These are phyloP conservation scores for Rhinolophus ferrumequinum DNA, from an alignment of 2,113 vertebrate genomes.

Conservation along the genomic window DNA sequence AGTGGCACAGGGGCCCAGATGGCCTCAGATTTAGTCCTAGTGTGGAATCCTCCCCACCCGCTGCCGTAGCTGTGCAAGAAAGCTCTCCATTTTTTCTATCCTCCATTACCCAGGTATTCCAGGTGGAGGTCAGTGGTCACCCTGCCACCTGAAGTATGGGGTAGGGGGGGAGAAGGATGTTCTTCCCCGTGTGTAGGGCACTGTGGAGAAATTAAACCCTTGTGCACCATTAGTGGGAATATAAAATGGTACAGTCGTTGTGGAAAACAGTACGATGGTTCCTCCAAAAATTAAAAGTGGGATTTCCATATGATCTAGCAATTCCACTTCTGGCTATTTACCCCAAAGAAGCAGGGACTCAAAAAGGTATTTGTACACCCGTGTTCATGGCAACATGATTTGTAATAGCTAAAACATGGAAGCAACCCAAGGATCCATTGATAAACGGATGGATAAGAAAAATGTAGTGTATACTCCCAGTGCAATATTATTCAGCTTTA, in stretches of 20 bases:
- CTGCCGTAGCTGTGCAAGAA: background rate
- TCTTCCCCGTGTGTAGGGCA: background rate
- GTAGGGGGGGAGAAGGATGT: too few relatives aligned
- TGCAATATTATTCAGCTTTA: background rate
- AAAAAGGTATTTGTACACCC: background rate
- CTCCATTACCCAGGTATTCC: background rate
- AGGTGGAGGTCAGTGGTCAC: background rate
- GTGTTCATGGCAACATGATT: background rate
- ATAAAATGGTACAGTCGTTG: background rate
- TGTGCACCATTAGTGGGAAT: background rate
- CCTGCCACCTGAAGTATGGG: rapidly evolving
- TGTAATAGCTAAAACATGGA: background rate
- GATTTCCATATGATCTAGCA: background rate
- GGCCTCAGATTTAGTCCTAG: background rate
- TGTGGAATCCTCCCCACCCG: background rate
- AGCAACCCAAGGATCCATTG: background rate
- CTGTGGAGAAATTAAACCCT: background rate
- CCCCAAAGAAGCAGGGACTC: background rate
- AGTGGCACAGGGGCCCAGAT: background rate
- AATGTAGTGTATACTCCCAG: too few relatives aligned
- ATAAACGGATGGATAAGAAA: background rate
- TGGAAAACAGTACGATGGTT: background rate
- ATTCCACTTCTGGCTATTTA: background rate
- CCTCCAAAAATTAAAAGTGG: background rate
- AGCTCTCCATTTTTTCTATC: rapidly evolving